Evolutionary conservation across 2,797 vertebrate species (phyloP).

Genomic region (Bovichtus diacanthus): DNA sequence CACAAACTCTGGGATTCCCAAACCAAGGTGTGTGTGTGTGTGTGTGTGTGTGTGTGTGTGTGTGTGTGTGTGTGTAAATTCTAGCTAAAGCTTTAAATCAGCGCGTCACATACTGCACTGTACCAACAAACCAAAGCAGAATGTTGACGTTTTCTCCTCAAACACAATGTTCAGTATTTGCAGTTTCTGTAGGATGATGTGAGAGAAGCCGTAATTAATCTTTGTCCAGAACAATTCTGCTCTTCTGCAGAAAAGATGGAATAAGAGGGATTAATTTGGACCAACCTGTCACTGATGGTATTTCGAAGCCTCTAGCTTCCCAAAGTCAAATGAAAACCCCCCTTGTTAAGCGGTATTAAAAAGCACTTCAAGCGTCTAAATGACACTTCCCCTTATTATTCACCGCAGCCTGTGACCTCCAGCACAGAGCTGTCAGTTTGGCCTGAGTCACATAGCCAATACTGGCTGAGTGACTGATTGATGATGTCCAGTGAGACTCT

Average conservation of each 20-base stretch:
- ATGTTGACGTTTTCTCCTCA: not conserved
- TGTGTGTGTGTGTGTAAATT: not conserved
- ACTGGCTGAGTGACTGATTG: conserved; percentile 59
- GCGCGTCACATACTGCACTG: conserved; percentile 5
- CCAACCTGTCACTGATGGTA: conserved; percentile 47
- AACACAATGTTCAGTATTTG: conserved; percentile 8
- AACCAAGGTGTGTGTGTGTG: conserved; percentile 24
- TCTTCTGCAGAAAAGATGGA: conserved; percentile 45
- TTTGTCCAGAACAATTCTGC: conserved; percentile 33
- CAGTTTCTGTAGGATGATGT: conserved; percentile 1
- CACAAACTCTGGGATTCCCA: conserved; percentile 48
- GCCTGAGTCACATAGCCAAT: conserved; percentile 47
- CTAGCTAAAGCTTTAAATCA: conserved; percentile 16
- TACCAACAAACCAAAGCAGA: conserved; percentile 1
- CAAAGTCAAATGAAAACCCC: conserved; percentile 34
- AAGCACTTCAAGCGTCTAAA: conserved; percentile 57
- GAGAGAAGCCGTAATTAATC: conserved; percentile 1
- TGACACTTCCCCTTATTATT: conserved; percentile 69
- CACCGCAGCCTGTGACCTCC: conserved; percentile 56
- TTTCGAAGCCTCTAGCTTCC: conserved; percentile 36
- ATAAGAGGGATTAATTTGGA: conserved; percentile 53
- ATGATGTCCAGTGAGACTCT: conserved; percentile 50
- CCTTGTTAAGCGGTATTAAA: conserved; percentile 69
- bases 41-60: not conserved
- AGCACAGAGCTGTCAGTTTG: conserved; percentile 61